phyloP scores from a whole-genome alignment of 2,113 vertebrate species.

The Aphelocoma coerulescens region DNA sequence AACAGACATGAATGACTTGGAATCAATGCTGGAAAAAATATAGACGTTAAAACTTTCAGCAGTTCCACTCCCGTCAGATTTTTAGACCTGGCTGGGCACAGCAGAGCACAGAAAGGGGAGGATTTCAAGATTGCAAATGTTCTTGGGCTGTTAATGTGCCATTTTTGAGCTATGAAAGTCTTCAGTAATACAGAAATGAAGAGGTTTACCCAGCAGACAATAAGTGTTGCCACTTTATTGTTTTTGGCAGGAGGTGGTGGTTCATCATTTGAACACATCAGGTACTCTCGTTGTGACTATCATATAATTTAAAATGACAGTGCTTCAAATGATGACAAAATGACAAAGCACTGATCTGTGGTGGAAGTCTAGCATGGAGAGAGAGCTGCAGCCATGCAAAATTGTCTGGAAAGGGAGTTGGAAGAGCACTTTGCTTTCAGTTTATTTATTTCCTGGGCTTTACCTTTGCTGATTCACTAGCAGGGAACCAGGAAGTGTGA shows the following conservation, averaged over 20 bases:
- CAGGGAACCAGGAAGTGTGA: not conserved
- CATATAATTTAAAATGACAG: not conserved
- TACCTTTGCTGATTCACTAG: not conserved
- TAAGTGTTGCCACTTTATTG: not conserved
- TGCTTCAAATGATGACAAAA: slow-evolving; percentile 30
- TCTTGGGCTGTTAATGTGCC: not conserved
- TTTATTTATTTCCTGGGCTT: not conserved
- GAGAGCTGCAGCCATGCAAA: not conserved
- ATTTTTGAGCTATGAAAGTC: slow-evolving; percentile 22
- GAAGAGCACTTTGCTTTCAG: not conserved
- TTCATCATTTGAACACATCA: slow-evolving; percentile 46
- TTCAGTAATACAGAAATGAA: not conserved
- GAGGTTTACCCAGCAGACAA: not conserved
- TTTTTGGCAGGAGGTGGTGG: not conserved
- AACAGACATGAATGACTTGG: not conserved
- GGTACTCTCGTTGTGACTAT: not conserved
- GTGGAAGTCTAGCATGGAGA: not conserved
- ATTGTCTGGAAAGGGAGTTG: not conserved
- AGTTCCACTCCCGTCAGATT: not conserved
- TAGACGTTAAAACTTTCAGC: not conserved
- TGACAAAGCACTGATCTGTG: not conserved
- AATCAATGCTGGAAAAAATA: not conserved
- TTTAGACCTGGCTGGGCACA: not conserved
- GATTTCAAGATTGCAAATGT: not conserved
- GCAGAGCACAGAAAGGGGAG: not conserved